Percentiles rank a stretch among this genome's conserved stretches.
phyloP scores from a whole-genome alignment of 2,113 vertebrate species.

The Eidolon helvum region DNA sequence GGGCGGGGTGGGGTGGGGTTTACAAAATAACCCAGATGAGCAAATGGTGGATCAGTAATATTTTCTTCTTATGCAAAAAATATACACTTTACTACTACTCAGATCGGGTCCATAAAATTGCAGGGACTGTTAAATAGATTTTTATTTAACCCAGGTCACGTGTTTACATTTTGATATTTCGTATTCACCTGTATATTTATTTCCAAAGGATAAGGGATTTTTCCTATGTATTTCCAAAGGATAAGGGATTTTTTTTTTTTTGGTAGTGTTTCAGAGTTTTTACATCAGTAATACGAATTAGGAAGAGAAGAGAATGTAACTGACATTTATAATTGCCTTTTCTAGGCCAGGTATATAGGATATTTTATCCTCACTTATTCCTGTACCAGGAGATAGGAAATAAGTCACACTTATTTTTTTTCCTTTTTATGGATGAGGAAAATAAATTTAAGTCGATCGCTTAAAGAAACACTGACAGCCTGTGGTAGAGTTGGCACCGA shows the following conservation, averaged over 20 bases:
- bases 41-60: neutral
- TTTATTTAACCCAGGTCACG: no score
- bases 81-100: neutral
- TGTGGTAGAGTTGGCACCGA: neutral
- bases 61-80: neutral
- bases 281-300: neutral
- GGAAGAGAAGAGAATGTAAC: neutral
- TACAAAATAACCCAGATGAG: neutral
- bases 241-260: neutral
- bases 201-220: neutral
- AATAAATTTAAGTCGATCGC: neutral
- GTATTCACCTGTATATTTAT: neutral
- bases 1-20: no score
- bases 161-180: neutral
- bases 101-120: neutral
- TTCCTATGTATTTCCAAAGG: neutral
- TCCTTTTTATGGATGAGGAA: neutral
- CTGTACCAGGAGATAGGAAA: neutral
- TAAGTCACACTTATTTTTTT: neutral
- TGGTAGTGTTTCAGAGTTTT: neutral
- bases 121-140: neutral
- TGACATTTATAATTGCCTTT: neutral
- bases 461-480: neutral
- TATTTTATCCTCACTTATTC: neutral
- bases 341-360: neutral